Evolutionary conservation across 2,113 vertebrate genomes (phyloP).

Genomic region (Fulica atra): DNA sequence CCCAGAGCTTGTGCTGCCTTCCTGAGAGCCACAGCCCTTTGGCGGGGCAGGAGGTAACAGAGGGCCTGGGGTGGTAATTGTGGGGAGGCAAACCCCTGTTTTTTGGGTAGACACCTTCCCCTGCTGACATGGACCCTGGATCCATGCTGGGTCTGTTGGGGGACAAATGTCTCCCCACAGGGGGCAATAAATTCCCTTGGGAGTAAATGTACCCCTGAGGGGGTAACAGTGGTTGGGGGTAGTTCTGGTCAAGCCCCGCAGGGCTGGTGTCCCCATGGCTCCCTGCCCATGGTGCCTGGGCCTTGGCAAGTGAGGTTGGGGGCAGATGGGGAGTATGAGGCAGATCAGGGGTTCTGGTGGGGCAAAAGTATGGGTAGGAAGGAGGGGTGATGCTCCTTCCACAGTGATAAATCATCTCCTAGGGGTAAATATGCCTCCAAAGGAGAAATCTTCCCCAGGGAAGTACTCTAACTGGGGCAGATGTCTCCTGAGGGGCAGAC

Average conservation of each 20-base stretch:
- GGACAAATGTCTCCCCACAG: neutral
- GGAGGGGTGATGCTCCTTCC: neutral
- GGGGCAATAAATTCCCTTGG: neutral
- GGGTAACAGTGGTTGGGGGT: no score
- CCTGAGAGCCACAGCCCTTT: neutral
- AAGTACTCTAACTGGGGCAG: neutral
- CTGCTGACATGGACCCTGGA: no score
- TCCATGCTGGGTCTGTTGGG: neutral
- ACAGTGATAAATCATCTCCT: neutral
- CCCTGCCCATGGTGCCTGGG: rapidly evolving
- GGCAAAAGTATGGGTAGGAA: neutral
- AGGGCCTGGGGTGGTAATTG: neutral
- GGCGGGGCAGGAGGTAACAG: neutral
- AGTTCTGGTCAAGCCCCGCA: neutral
- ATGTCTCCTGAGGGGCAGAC: neutral
- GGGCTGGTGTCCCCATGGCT: neutral
- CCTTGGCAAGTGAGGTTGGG: no score
- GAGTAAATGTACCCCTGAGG: neutral
- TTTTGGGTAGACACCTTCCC: neutral
- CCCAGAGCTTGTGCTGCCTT: neutral
- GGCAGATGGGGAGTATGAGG: neutral
- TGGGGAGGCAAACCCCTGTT: rapidly evolving
- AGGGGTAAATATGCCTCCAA: neutral
- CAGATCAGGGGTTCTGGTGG: neutral
- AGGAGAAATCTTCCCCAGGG: neutral